Evolutionary conservation across 2,888 invertebrate genomes (phyloP), one percentile per base, ranked within the genome.

Genomic region (Agrotis puta): DNA sequence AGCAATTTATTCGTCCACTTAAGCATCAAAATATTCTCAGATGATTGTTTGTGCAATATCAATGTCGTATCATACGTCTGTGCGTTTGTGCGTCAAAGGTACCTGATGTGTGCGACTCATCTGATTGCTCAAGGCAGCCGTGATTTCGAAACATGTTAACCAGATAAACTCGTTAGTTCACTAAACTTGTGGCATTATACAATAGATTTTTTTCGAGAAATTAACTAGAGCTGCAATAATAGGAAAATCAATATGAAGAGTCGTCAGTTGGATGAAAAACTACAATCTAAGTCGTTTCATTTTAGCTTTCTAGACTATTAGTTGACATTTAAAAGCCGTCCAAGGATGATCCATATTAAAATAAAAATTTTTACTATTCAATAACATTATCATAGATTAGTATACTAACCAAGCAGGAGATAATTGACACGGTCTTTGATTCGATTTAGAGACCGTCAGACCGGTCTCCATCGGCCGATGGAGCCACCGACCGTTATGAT

Each of bases 121-220:
- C 27, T 47, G 77, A 51, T 79, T 77, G 61, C 74, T 47, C 61
- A 77, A 77, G 51, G 43, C 33, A 24, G 56, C 74, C 51, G 43
- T 63, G 62, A 65, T 74, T 51, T 43, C 53, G 43, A 66, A 73
- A 73, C 61, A 43, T 79, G 47, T 33, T 48, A 58, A 79, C 48
- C 22, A 51, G 51, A 62, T 62, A 78, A 78, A 73, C 65, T 65
- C 24, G 47, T 66, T 48, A 24, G 22, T 66, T 57, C 16, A 51
- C 43, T 27, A 39, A 57, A 51, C 27, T 53, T 20, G 39, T 39
- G 14, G 22, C 13, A 18, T n/a, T 50, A 20, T 7, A 43, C n/a
- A 20, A 50, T n/a, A 56, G 18, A 22, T 20, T 54, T 48, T 39
- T 14, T 69, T 43, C 18, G 16, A 18, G 27, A 43, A 16, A 47